Evolutionary conservation across 2,888 invertebrate genomes (phyloP).

Genomic region (Trachelus stipa): DNA sequence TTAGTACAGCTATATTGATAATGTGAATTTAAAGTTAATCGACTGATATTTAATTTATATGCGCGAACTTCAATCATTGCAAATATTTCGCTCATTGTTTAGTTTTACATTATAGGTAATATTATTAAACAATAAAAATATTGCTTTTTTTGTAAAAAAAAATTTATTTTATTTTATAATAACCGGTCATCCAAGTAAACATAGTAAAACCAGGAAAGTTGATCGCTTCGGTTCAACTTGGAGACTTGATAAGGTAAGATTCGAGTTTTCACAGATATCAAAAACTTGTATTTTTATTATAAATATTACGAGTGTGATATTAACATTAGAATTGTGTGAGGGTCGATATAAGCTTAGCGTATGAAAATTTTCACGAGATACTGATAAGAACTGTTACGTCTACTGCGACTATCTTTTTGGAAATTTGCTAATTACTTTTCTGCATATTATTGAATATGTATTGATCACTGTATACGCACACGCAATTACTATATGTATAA

Average conservation of each 20-base stretch:
- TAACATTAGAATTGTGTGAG: background rate
- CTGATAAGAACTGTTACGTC: background rate
- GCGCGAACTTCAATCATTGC: constrained; percentile 45
- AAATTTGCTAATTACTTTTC: background rate
- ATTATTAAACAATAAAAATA: constrained; percentile 18
- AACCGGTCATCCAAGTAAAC: background rate
- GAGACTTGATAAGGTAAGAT: background rate
- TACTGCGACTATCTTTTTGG: background rate
- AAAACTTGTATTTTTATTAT: constrained; percentile 16
- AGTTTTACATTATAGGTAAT: constrained; percentile 38
- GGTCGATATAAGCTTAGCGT: background rate
- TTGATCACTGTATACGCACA: constrained; percentile 25
- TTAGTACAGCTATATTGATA: background rate
- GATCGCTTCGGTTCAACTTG: background rate
- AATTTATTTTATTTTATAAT: background rate
- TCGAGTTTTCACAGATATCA: constrained; percentile 13
- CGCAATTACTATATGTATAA: constrained; percentile 27
- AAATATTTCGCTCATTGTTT: constrained; percentile 45
- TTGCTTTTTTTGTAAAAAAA: constrained; percentile 15
- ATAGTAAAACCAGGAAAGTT: background rate
- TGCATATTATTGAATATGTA: constrained; percentile 12
- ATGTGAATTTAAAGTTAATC: constrained; percentile 25
- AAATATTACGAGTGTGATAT: constrained; percentile 8
- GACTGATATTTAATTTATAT: constrained; percentile 46
- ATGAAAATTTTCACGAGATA: background rate